Evolutionary conservation across 64 coral and sea anemone genomes (phyloP).

Genomic region (Acropora yongei): DNA sequence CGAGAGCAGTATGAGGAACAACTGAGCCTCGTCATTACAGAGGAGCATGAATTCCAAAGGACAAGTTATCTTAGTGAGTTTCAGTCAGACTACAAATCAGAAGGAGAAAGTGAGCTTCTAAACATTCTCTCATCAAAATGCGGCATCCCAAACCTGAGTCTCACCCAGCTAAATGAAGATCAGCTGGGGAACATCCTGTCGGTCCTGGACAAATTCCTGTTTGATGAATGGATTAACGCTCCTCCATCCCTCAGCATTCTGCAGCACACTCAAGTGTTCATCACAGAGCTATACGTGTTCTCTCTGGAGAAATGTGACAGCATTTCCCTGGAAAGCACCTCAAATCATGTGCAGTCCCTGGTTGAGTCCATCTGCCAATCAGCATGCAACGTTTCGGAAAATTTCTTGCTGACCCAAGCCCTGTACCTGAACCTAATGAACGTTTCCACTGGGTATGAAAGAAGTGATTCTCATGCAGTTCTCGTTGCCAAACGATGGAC

Average conservation of each 20-base stretch:
- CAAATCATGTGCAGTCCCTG: conserved; percentile 12
- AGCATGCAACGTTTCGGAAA: conserved; percentile 6
- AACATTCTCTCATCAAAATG: not conserved
- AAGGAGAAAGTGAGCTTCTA: not conserved
- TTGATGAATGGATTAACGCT: conserved; percentile 8
- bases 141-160: not conserved
- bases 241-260: conserved; percentile 2
- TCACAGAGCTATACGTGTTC: not conserved
- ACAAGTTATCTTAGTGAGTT: not conserved
- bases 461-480: not conserved
- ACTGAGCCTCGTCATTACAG: not conserved
- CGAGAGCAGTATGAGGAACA: not conserved
- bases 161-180: not conserved
- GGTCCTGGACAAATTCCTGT: conserved; percentile 3
- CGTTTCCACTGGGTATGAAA: not conserved
- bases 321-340: not conserved
- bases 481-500: not conserved
- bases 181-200: conserved; percentile 2
- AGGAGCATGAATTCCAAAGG: not conserved
- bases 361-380: conserved; percentile 10
- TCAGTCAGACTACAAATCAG: not conserved
- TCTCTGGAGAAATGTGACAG: not conserved
- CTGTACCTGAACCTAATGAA: conserved; percentile 1
- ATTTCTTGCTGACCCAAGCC: not conserved
- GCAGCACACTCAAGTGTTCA: conserved; percentile 18